Evolutionary conservation across 2,113 vertebrate species (phyloP).

Genomic region (Ginglymostoma cirratum): DNA sequence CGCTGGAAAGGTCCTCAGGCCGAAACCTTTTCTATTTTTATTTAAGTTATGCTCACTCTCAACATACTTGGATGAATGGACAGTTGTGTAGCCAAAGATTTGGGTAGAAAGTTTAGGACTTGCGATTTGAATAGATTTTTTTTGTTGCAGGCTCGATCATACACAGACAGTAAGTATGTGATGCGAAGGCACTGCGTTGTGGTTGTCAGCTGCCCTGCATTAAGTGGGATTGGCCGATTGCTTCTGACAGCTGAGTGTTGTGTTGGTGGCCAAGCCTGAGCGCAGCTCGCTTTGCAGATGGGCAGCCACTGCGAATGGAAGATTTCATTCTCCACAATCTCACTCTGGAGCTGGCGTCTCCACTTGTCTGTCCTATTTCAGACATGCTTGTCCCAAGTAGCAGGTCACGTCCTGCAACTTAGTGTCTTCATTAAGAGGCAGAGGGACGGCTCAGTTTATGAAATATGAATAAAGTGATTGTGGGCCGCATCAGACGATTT

Average conservation of each 20-base stretch:
- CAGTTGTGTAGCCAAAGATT: slow-evolving; percentile 14
- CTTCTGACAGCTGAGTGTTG: slow-evolving; percentile 39
- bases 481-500: not conserved
- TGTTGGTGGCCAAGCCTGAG: slow-evolving; percentile 34
- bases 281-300: slow-evolving; percentile 37
- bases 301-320: slow-evolving; percentile 22
- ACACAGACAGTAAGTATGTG: not conserved
- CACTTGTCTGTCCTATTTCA: slow-evolving; percentile 14
- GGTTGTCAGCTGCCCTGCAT: slow-evolving; percentile 16
- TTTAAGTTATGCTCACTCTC: not conserved
- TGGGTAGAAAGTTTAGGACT: slow-evolving; percentile 18
- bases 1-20: not conserved
- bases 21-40: not conserved
- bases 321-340: slow-evolving; percentile 34
- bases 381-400: slow-evolving; percentile 15
- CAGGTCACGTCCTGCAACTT: not conserved
- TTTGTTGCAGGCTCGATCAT: not conserved
- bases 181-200: not conserved
- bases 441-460: not conserved
- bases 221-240: slow-evolving; percentile 25
- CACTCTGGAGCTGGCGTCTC: slow-evolving; percentile 9
- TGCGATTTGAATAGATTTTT: slow-evolving; percentile 14
- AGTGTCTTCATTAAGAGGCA: slow-evolving; percentile 28
- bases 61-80: not conserved
- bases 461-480: slow-evolving; percentile 29